Percentiles rank a stretch among this genome's conserved stretches.
These are phyloP conservation scores for Drosophila yakuba DNA, from an alignment of 1,140 invertebrate genomes.

Conservation along the genomic window DNA sequence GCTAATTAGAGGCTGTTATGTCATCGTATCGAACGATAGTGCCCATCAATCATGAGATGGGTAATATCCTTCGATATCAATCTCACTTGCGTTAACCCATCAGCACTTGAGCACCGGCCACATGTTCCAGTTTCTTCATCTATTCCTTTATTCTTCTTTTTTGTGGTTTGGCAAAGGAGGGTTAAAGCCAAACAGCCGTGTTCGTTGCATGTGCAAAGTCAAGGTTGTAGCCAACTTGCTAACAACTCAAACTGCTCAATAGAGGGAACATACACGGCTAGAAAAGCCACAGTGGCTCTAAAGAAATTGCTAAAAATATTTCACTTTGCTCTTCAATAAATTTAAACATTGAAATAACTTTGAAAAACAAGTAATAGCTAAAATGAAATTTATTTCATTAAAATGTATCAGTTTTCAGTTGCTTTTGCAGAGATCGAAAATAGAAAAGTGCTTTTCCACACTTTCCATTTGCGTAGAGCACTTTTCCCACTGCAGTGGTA, in stretches of 20 bases:
- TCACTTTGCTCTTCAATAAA: too few species aligned
- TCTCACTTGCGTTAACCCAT: slow-evolving; percentile 9
- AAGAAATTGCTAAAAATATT: not conserved
- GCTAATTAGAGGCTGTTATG: slow-evolving; percentile 8
- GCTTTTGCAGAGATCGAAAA: too few species aligned
- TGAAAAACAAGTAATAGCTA: too few species aligned
- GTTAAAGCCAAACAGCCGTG: not conserved
- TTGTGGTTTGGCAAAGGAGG: not conserved
- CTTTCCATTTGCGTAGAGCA: too few species aligned
- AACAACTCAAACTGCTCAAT: slow-evolving; percentile 24
- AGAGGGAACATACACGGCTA: not conserved
- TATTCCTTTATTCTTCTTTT: not conserved
- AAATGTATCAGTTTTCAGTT: too few species aligned
- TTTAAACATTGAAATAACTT: too few species aligned
- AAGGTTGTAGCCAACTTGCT: slow-evolving; percentile 49
- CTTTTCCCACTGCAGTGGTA: slow-evolving; percentile 2
- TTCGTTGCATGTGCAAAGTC: slow-evolving; percentile 76
- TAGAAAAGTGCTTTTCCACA: too few species aligned
- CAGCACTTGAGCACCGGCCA: slow-evolving; percentile 5
- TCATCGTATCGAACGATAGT: not conserved
- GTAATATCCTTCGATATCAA: slow-evolving; percentile 16
- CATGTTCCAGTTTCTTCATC: slow-evolving; percentile 26
- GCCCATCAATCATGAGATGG: slow-evolving; percentile 6
- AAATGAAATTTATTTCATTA: too few species aligned
- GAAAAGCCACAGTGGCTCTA: not conserved